phyloP scores from a whole-genome alignment of 2,797 vertebrate species.

The Melanotaenia maccullochi region DNA sequence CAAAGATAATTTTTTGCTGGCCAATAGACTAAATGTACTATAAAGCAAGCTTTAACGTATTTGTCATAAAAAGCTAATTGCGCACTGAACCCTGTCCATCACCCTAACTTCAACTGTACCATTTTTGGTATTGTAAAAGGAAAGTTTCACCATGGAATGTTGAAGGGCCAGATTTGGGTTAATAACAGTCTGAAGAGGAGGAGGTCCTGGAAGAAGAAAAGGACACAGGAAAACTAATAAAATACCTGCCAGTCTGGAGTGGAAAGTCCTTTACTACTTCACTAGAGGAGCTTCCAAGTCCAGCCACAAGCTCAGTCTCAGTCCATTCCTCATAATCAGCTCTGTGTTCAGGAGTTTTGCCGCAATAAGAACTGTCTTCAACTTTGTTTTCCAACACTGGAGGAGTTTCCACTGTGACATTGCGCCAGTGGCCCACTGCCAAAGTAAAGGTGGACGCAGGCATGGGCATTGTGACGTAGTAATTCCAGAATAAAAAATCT shows the following conservation, averaged over 20 bases:
- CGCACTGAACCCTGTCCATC: constrained; percentile 49
- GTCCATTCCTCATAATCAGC: constrained; percentile 16
- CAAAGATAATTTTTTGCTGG: constrained; percentile 52
- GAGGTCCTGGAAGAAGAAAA: constrained; percentile 49
- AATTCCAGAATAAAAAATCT: constrained; percentile 90
- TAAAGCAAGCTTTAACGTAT: constrained; percentile 46
- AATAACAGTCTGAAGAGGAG: constrained; percentile 63
- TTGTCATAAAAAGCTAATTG: constrained; percentile 58
- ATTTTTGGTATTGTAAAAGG: constrained; percentile 53
- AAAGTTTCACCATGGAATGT: constrained; percentile 64
- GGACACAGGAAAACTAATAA: constrained; percentile 61
- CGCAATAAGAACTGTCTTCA: constrained; percentile 26
- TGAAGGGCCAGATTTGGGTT: constrained; percentile 62
- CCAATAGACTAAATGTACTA: constrained; percentile 34
- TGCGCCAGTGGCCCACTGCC: constrained; percentile 91
- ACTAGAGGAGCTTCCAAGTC: constrained; percentile 49
- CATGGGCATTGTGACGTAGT: constrained; percentile 97
- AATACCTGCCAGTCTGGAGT: constrained; percentile 77
- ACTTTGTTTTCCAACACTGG: constrained; percentile 33
- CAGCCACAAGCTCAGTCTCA: constrained; percentile 44
- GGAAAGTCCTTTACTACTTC: constrained; percentile 51
- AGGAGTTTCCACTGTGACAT: constrained; percentile 76
- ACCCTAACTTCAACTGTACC: constrained; percentile 55
- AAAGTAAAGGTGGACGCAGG: constrained; percentile 96
- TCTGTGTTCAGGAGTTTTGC: constrained; percentile 24